Base-by-base conservation (phyloP, 2,113 vertebrate species). In the Illadopsis cleaveri region DNA sequence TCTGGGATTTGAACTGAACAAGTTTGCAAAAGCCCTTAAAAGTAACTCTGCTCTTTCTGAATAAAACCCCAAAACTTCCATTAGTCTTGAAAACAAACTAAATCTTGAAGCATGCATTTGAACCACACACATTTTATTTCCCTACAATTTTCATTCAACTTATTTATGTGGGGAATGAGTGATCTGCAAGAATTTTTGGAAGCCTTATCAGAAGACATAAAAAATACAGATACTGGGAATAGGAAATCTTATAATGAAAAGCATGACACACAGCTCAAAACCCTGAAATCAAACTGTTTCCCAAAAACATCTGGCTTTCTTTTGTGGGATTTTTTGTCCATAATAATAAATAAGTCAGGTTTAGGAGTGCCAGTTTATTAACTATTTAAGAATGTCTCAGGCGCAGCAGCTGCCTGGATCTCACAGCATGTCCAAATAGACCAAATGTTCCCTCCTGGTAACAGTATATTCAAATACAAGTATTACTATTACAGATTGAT, bases 401-500 rank as follows among this genome's bases (percentile, higher is more conserved):
- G 45, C 68, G 78, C 51, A 89, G 83, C 81, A 97, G 89, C 78
- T 80, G 77, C 60, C 61, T 85, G 54, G 61, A 76, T 91, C 77
- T 91, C 82, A 75, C 84, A 82, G 84, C 42, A 84, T 17, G 33
- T 94, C 84, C 80, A 93, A 88, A 72, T 22, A 78, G 58, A 85
- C 62, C 11, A 4, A 93, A 83, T 44, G 79, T 82, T 90, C 93
- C 84, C 73, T 80, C 50, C 82, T 83, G 84, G 82, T 83, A 93
- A 91, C 64, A 95, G 68, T 60, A 94, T 70, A 95, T 92, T 94
- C 69, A 90, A 86, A 86, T 66, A 95, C 81, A 96, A 88, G 50
- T 70, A 95, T 93, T 94, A 89, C 79, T 47, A 66, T 76, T 93
- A 90, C 53, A 54, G 80, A 90, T 45, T 94, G 96, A 92, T 94